These are phyloP conservation scores for Plagiodera versicolora DNA, from an alignment of 2,888 invertebrate genomes.

Conservation along the genomic window DNA sequence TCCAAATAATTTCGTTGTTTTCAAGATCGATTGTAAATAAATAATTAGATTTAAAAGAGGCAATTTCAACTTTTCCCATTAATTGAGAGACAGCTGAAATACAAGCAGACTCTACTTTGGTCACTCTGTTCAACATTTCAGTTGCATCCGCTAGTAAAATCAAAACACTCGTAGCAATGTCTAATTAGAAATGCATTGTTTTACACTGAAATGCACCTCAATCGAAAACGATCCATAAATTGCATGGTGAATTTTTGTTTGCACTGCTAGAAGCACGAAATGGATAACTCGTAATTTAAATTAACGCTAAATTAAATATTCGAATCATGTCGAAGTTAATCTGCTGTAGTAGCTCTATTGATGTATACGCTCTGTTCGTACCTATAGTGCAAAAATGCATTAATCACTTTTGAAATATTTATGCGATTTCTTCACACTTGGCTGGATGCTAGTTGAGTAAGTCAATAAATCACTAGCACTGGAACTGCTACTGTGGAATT, in stretches of 20 bases:
- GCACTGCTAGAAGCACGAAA: constrained; percentile 36
- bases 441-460: constrained; percentile 8
- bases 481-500: not conserved
- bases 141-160: constrained; percentile 18
- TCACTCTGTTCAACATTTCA: constrained; percentile 1
- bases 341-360: constrained; percentile 34
- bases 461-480: not conserved
- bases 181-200: constrained; percentile 35
- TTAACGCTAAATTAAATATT: constrained; percentile 50
- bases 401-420: constrained; percentile 15
- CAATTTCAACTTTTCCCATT: no score
- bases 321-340: constrained; percentile 44
- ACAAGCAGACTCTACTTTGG: no score
- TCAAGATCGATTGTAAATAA: no score
- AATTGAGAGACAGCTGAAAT: no score
- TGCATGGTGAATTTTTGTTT: constrained; percentile 33
- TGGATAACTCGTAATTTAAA: constrained; percentile 45
- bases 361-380: constrained; percentile 36
- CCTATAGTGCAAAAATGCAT: constrained; percentile 16
- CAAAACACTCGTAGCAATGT: constrained; percentile 23
- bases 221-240: constrained; percentile 31
- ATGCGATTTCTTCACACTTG: constrained; percentile 14
- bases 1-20: no score
- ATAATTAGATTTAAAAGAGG: no score
- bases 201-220: constrained; percentile 30